Evolutionary conservation across 2,888 invertebrate species (phyloP).

Genomic region (Metallyticus violacea): DNA sequence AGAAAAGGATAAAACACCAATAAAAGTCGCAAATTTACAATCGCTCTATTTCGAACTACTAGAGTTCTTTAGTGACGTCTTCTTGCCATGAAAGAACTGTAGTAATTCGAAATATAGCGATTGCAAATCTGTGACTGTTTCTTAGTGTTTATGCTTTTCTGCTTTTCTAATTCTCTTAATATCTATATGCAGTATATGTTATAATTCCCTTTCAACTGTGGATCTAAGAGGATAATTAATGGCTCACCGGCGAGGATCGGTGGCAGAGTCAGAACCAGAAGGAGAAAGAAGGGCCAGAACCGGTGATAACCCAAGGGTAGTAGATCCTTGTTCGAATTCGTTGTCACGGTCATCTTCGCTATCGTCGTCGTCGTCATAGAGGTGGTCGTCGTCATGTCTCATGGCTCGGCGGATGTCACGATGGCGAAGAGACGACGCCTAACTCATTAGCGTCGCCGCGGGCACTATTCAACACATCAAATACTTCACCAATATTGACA

Average conservation of each 20-base stretch:
- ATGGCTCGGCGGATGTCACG: background rate
- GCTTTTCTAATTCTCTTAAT: too few species aligned
- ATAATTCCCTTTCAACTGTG: too few species aligned
- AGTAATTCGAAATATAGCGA: too few species aligned
- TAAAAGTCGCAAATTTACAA: too few species aligned
- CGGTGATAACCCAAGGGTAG: background rate
- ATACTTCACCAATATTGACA: background rate
- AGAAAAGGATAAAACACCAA: too few species aligned
- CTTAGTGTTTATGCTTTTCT: too few species aligned
- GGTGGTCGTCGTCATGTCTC: background rate
- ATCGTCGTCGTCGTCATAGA: background rate
- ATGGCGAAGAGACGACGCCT: too few species aligned
- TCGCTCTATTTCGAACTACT: too few species aligned
- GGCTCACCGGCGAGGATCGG: background rate
- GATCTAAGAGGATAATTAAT: background rate
- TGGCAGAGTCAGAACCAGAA: background rate
- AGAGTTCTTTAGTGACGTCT: too few species aligned
- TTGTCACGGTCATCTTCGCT: background rate
- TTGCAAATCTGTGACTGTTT: too few species aligned
- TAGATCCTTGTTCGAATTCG: background rate
- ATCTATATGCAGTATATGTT: too few species aligned
- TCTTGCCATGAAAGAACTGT: too few species aligned
- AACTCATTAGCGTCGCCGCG: background rate
- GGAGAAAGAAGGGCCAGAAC: background rate
- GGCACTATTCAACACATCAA: background rate